phyloP scores from a whole-genome alignment of 2,888 invertebrate genomes.

The Lampropteryx suffumata region DNA sequence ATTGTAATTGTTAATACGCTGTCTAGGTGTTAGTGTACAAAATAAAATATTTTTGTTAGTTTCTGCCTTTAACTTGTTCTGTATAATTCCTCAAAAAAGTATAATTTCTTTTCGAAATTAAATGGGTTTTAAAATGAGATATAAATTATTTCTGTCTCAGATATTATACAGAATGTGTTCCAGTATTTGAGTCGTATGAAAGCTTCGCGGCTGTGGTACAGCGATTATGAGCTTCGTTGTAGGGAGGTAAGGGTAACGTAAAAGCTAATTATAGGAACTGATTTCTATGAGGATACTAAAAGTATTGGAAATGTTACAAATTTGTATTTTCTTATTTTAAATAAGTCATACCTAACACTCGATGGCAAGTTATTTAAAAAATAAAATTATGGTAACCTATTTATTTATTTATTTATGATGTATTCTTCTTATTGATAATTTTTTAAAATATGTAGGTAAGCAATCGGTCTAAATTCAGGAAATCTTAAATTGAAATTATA shows the following conservation, averaged over 20 bases:
- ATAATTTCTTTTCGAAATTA: slow-evolving; percentile 22
- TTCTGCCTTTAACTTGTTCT: slow-evolving; percentile 48
- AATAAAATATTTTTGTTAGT: slow-evolving; percentile 38
- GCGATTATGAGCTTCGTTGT: slow-evolving; percentile 77
- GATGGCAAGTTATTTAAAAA: no score
- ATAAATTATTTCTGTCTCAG: slow-evolving; percentile 36
- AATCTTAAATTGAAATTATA: no score
- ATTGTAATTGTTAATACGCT: slow-evolving; percentile 63
- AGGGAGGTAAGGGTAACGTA: slow-evolving; percentile 76
- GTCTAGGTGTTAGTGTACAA: slow-evolving; percentile 61
- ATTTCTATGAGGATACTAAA: slow-evolving; percentile 74
- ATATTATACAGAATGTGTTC: slow-evolving; percentile 56
- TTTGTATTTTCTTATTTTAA: slow-evolving; percentile 66
- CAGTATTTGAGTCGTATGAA: slow-evolving; percentile 59
- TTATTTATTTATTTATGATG: no score
- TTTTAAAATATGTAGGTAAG: slow-evolving; percentile 17
- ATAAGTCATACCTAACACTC: no score
- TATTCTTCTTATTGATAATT: no score
- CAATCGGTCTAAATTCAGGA: no score
- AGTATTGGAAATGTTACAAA: slow-evolving; percentile 81
- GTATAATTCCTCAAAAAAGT: slow-evolving; percentile 13
- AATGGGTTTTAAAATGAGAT: slow-evolving; percentile 26
- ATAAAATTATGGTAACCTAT: no score
- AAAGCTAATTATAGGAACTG: slow-evolving; percentile 71
- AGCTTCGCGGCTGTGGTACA: slow-evolving; percentile 64